Percentiles rank a stretch among this genome's conserved stretches.
These are phyloP conservation scores for Siniperca obscura DNA, from an alignment of 2,797 vertebrate genomes.

Conservation along the genomic window DNA sequence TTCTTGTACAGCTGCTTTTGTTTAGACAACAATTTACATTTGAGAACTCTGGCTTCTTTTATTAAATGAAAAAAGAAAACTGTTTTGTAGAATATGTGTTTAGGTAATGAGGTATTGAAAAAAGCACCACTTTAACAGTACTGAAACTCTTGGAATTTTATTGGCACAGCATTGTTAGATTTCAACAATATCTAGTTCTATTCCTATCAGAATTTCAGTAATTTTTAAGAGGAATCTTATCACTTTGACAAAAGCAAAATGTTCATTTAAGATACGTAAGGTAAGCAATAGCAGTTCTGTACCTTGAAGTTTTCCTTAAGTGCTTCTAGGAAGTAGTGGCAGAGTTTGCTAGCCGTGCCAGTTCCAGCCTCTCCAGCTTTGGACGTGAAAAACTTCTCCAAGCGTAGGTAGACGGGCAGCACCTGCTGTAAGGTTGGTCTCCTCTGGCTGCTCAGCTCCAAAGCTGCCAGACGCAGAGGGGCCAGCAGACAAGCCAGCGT, in stretches of 20 bases:
- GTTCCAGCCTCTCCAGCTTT: slow-evolving; percentile 96
- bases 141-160: not conserved
- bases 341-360: slow-evolving; percentile 93
- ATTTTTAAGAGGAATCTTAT: not conserved
- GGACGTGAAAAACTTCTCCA: slow-evolving; percentile 98
- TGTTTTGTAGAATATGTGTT: too few species aligned
- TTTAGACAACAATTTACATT: not conserved
- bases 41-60: not conserved
- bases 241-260: not conserved
- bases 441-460: slow-evolving; percentile 94
- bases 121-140: not conserved
- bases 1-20: not conserved
- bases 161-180: not conserved
- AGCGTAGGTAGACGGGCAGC: slow-evolving; percentile 94
- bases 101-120: not conserved
- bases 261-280: not conserved
- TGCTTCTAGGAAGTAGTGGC: slow-evolving; percentile 98
- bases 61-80: not conserved
- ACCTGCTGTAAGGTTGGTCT: slow-evolving; percentile 96
- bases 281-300: slow-evolving; percentile 3
- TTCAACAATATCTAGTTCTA: not conserved
- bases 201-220: not conserved
- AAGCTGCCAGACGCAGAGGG: slow-evolving; percentile 93
- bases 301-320: slow-evolving; percentile 98
- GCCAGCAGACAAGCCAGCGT: slow-evolving; percentile 94